Conservation (phyloP, 2,888 invertebrate species). For the Zaprionus obscuricornis region DNA sequence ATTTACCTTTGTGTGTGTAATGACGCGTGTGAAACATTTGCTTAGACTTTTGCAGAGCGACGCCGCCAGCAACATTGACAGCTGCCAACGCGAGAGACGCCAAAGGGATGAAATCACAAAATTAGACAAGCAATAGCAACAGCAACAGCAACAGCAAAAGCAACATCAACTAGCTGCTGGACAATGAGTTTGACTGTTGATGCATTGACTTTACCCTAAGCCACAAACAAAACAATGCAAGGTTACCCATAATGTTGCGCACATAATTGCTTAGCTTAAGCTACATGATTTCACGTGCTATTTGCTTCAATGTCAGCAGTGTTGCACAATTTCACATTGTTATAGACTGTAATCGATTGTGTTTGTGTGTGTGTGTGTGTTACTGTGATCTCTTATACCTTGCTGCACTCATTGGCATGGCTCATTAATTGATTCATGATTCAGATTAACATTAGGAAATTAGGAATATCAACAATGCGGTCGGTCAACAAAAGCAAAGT, state of each 20-base stretch:
- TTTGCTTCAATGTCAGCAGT: conserved; percentile 19
- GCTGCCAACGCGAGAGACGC: conserved; percentile 49
- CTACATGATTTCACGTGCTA: no score
- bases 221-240: conserved; percentile 30
- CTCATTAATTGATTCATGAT: conserved; percentile 43
- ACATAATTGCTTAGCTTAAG: conserved; percentile 12
- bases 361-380: conserved; percentile 33
- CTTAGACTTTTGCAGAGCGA: conserved; percentile 39
- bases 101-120: conserved; percentile 2
- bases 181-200: not conserved
- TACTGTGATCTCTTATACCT: conserved; percentile 56
- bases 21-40: conserved; percentile 45
- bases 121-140: conserved; percentile 19
- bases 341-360: conserved; percentile 1
- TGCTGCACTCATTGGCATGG: conserved; percentile 69
- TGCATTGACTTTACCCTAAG: no score
- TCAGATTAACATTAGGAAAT: conserved; percentile 49
- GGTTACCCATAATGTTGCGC: conserved; percentile 6
- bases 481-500: not conserved
- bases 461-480: conserved; percentile 40
- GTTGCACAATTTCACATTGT: no score
- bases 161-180: not conserved
- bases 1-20: conserved; percentile 5
- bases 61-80: conserved; percentile 59
- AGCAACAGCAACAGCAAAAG: conserved; percentile 8